A percentile compares a stretch with the other conserved stretches of the same genome.
These are phyloP conservation scores for Geophilus truncorum DNA, from an alignment of 2,888 invertebrate genomes.

Conservation along the genomic window DNA sequence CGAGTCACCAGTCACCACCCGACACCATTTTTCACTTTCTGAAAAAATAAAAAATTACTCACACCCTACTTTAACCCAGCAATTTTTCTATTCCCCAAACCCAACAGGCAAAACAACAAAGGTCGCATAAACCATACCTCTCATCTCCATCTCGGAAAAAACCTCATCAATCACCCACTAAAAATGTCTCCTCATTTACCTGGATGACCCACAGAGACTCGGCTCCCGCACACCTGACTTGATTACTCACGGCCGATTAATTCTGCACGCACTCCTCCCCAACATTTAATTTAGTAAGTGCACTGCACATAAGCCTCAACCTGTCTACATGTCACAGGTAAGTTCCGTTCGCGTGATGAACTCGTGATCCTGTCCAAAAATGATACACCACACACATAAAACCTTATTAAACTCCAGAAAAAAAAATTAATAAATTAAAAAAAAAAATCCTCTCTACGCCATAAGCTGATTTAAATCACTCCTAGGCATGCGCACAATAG, in stretches of 20 bases:
- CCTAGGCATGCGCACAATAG: no score
- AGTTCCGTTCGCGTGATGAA: neutral
- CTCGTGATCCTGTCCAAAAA: neutral
- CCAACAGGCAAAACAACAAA: neutral
- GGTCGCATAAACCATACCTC: neutral
- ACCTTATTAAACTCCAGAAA: neutral
- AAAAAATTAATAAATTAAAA: neutral
- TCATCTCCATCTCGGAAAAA: neutral
- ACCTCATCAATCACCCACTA: neutral
- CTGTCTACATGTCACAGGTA: constrained; percentile 5
- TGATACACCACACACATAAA: neutral
- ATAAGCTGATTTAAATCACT: neutral
- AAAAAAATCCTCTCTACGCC: neutral
- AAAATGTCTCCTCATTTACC: constrained; percentile 5
- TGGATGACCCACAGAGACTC: neutral
- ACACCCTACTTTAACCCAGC: neutral
- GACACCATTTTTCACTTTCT: no score
- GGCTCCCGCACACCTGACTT: neutral
- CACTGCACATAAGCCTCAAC: neutral
- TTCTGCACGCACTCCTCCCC: constrained; percentile 4
- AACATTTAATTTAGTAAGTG: neutral
- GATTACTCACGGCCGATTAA: neutral
- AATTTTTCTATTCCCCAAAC: neutral
- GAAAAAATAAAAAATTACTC: neutral
- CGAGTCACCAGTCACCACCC: no score